Base-by-base conservation (phyloP, 2,888 invertebrate genomes). In the Macrosoma leucophasiata region DNA sequence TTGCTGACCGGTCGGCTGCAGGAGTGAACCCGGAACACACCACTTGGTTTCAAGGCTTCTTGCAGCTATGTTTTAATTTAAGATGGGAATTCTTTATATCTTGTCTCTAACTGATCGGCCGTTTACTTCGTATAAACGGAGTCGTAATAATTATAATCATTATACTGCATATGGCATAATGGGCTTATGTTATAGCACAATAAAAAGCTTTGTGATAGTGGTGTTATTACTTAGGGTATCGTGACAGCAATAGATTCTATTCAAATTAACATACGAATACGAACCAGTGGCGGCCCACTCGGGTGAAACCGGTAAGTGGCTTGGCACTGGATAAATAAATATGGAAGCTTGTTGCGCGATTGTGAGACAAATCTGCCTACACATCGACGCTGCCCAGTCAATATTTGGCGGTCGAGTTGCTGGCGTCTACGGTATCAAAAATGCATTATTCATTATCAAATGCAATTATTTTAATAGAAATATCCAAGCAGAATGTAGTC, bases 341-440 rank as follows among this genome's bases (percentile, higher is more conserved):
- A 82, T 79, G 81, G 79, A 74, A 79, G 75, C 74, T 77, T 78
- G 82, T 67, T 61, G 54, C 43, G 53, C 53, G 66, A 62, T 68
- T 69, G 67, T 72, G 71, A 62, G 69, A 71, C 70, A 62, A 66
- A 68, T 70, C 77, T 72, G 66, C 82, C 81, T 76, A 81, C 81
- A 73, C 77, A 54, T 52, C 45, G 45, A 36, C 48, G 39, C 42
- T 43, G 48, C 35, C 49, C 43, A 37, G 31, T 33, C 39, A 34
- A 44, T 27, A 32, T 38, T 39, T 35, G 29, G 29, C 39, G 33
- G 39, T 27, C 42, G 40, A 37, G 24, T 37, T 40, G 21, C n/a
- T n/a, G n/a, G n/a, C n/a, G n/a, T n/a, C n/a, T n/a, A n/a, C n/a
- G n/a, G n/a, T n/a, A n/a, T n/a, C n/a, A n/a, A n/a, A n/a, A n/a